Evolutionary conservation across 2,888 invertebrate genomes (phyloP).

Genomic region (Tridacna gigas): DNA sequence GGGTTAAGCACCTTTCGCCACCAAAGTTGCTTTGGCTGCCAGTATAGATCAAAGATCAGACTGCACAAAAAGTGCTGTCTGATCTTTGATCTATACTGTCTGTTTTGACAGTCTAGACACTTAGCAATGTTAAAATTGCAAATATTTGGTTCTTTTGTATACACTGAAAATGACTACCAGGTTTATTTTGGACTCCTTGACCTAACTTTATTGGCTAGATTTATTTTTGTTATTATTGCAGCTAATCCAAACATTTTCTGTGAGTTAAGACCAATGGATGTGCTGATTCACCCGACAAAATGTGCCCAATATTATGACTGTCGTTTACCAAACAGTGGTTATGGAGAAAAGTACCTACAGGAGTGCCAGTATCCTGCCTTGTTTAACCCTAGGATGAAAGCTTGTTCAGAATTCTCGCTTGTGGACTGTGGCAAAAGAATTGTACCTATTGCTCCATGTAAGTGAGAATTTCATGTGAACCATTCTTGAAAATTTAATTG

Average conservation of each 20-base stretch:
- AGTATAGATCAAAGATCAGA: no score
- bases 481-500: no score
- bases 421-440: constrained; percentile 70
- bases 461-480: constrained; percentile 40
- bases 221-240: constrained; percentile 32
- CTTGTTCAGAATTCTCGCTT: constrained; percentile 65
- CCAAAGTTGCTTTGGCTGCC: no score
- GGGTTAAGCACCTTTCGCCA: no score
- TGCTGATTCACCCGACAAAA: constrained; percentile 58
- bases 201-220: neutral
- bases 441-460: constrained; percentile 73
- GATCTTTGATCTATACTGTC: no score
- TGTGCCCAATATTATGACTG: constrained; percentile 77
- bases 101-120: no score
- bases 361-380: constrained; percentile 76
- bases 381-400: constrained; percentile 55
- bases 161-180: no score
- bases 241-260: constrained; percentile 68
- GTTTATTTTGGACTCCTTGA: no score
- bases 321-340: constrained; percentile 44
- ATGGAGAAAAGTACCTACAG: constrained; percentile 55
- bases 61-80: no score
- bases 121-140: no score
- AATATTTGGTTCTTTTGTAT: no score
- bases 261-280: constrained; percentile 40